Percentiles rank a stretch among this genome's conserved stretches.
phyloP scores from a whole-genome alignment of 2,113 vertebrate species.

The Plotosus lineatus region DNA sequence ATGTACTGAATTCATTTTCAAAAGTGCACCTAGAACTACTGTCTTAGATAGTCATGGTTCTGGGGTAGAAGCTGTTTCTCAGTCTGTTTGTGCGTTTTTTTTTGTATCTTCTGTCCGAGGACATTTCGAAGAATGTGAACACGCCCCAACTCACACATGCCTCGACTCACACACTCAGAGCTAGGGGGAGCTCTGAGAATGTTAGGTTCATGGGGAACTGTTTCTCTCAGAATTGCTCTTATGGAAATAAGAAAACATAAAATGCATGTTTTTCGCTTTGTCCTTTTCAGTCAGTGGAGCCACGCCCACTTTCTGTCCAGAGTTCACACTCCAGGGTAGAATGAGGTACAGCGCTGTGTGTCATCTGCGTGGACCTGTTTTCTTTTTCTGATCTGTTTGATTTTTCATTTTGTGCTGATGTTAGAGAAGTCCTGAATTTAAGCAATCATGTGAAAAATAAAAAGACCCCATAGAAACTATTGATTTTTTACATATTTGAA shows the following conservation, averaged over 20 bases:
- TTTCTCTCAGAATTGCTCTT: neutral
- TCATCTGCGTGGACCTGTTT: conserved; percentile 60
- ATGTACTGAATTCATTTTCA: no score
- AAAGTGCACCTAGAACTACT: no score
- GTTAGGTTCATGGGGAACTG: neutral
- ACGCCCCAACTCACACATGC: neutral
- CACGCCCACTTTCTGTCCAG: conserved; percentile 58
- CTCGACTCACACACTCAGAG: neutral
- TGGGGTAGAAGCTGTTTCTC: no score
- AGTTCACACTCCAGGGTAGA: conserved; percentile 64
- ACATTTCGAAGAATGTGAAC: no score
- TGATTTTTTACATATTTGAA: no score
- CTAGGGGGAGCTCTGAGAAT: neutral
- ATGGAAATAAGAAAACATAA: neutral
- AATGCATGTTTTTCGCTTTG: conserved; percentile 9
- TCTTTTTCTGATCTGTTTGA: conserved; percentile 7
- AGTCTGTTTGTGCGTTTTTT: no score
- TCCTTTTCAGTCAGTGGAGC: conserved; percentile 46
- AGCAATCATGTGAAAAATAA: no score
- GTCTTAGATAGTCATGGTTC: no score
- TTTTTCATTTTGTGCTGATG: neutral
- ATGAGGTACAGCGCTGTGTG: conserved; percentile 66
- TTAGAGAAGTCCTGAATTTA: no score
- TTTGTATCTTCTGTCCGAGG: no score
- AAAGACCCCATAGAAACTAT: no score